Evolutionary conservation across 2,888 invertebrate species (phyloP).

Genomic region (Apantesis nais): DNA sequence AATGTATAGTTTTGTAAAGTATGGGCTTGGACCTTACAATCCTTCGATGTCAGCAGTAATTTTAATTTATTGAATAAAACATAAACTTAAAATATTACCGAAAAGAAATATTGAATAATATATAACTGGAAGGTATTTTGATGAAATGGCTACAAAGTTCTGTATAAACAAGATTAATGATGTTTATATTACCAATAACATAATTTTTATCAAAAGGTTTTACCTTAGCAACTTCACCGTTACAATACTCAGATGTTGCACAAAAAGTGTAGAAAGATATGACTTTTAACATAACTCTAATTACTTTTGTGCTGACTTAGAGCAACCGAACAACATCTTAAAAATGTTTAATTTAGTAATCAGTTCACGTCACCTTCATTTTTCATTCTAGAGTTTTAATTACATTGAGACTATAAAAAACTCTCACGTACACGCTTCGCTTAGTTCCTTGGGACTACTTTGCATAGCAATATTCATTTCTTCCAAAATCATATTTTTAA

Average conservation of each 20-base stretch:
- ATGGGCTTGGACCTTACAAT: not conserved
- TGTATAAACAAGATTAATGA: not conserved
- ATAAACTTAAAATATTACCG: not conserved
- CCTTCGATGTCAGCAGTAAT: not conserved
- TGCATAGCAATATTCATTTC: slow-evolving; percentile 35
- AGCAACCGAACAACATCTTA: slow-evolving; percentile 13
- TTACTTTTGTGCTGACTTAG: not conserved
- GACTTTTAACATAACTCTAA: not conserved
- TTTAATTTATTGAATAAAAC: not conserved
- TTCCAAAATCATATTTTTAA: not conserved
- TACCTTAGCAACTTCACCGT: not conserved
- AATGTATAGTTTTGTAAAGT: not conserved
- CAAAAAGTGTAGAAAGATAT: not conserved
- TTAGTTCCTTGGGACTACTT: slow-evolving; percentile 36
- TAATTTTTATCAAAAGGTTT: not conserved
- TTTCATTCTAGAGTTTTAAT: slow-evolving; percentile 45
- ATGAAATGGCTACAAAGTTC: no score
- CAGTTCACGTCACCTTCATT: slow-evolving; percentile 41
- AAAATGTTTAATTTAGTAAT: slow-evolving; percentile 40
- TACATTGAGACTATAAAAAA: slow-evolving; percentile 43
- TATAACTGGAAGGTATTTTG: no score
- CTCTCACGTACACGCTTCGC: slow-evolving; percentile 41
- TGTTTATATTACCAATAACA: not conserved
- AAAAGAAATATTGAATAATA: not conserved
- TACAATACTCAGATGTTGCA: not conserved